Conservation (phyloP, 2,797 vertebrate genomes). For the Rachycentron canadum region DNA sequence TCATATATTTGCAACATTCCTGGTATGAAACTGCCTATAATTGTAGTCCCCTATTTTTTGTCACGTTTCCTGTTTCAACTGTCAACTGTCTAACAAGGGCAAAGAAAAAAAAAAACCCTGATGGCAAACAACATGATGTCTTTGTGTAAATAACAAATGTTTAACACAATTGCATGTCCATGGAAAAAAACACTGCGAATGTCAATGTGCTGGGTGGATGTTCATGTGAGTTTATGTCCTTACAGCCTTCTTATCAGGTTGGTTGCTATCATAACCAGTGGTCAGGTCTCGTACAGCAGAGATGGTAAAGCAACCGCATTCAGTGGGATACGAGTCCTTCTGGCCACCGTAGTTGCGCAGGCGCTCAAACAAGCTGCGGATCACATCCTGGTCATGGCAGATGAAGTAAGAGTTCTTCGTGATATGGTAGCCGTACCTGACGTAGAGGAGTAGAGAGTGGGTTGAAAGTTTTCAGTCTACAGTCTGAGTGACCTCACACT, state of each 20-base stretch:
- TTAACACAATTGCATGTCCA: not conserved
- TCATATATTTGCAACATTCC: not conserved
- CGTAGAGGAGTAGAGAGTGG: not conserved
- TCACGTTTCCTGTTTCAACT: not conserved
- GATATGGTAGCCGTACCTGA: constrained; percentile 96
- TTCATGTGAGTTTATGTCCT: constrained; percentile 59
- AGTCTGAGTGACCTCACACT: no score
- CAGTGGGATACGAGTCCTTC: constrained; percentile 89
- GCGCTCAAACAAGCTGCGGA: constrained; percentile 90
- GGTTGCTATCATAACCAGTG: constrained; percentile 93
- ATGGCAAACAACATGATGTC: not conserved
- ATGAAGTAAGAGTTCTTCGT: constrained; percentile 97
- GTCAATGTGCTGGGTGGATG: not conserved
- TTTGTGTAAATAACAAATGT: not conserved
- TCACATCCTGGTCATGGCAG: constrained; percentile 92
- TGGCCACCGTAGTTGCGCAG: constrained; percentile 89
- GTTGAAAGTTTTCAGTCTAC: not conserved
- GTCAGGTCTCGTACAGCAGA: constrained; percentile 92
- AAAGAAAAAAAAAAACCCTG: not conserved
- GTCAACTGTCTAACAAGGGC: not conserved
- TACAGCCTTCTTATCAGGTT: constrained; percentile 92
- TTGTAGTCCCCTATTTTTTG: not conserved
- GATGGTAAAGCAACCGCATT: constrained; percentile 91
- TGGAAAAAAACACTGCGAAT: no score
- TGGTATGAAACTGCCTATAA: not conserved